phyloP scores from a whole-genome alignment of 92 coral and sea anemone species.

The Ricordea florida region DNA sequence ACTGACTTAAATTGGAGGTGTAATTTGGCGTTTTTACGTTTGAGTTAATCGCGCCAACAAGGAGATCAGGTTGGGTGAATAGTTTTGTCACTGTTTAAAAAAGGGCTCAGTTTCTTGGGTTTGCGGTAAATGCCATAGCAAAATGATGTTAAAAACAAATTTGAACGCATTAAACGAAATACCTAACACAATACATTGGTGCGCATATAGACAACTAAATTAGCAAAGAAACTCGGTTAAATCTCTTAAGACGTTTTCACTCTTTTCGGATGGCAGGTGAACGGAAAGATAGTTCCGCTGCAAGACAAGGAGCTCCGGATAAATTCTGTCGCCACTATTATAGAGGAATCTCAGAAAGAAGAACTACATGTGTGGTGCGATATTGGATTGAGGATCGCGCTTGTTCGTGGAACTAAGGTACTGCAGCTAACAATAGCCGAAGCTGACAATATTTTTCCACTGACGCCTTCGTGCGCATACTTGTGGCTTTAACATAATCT shows the following conservation, averaged over 20 bases:
- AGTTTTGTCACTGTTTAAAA: too few relatives aligned
- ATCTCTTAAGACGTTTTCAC: background rate
- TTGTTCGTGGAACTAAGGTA: conserved; percentile 26
- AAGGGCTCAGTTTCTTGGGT: too few relatives aligned
- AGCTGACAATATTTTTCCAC: background rate
- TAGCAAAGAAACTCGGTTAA: background rate
- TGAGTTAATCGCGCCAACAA: too few relatives aligned
- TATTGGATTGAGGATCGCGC: background rate
- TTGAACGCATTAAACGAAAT: too few relatives aligned
- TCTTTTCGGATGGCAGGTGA: background rate
- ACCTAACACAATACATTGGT: too few relatives aligned
- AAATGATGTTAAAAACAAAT: too few relatives aligned
- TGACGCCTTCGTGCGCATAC: background rate
- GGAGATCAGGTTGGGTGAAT: too few relatives aligned
- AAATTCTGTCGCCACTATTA: background rate
- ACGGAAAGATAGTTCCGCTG: background rate
- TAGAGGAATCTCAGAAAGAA: background rate
- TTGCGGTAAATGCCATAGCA: too few relatives aligned
- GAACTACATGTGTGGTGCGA: conserved; percentile 18
- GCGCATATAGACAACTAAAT: background rate
- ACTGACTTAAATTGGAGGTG: too few relatives aligned
- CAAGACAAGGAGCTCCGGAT: background rate
- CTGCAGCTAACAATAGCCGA: background rate
- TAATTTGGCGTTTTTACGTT: too few relatives aligned
- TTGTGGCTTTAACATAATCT: background rate